Evolutionary conservation across 2,113 vertebrate genomes (phyloP), one percentile per base, ranked within the genome.

Genomic region (Phylloscopus whistleri): DNA sequence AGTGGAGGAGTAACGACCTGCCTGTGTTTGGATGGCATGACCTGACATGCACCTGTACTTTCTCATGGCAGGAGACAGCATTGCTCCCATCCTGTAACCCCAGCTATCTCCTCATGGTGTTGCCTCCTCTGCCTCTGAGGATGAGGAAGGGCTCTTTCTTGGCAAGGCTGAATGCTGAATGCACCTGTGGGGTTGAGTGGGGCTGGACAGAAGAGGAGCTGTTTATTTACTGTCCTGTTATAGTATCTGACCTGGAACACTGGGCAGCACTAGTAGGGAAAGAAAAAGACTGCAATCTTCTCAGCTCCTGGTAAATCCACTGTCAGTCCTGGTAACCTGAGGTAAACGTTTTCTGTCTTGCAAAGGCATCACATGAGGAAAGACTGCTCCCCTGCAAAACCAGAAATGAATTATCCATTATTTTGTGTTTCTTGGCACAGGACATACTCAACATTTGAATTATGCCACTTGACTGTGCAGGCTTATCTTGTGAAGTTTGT

Each of bases 11-110:
- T 11, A 48, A 78, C 21, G 16, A 59, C 24, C 28, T 46, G 43
- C 13, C 37, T 67, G 22, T 4, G 2, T 80, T 83, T 68, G 9
- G 35, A 28, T 59, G 0, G 0, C 5, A 4, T 4, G 6, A 24
- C 14, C 43, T 66, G 30, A 20, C 18, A 20, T 5, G 4, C 14
- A 30, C 10, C 30, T 64, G 10, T 22, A 14, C 8, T 73, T 96
- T 60, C 78, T 52, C 55, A 73, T 35, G 33, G 37, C 10, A 30
- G 43, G 21, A 75, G 13, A 41, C 10, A 23, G 48, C n/a, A 68
- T 44, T 48, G 19, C 13, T 79, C 22, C 21, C 35, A 31, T n/a
- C 37, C 13, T 52, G 52, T 23, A 62, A 51, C 3, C 28, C 21
- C 37, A 81, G 37, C 21, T 62, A 2, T 23, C 20, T 43, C 51